These are phyloP conservation scores for Paracentrotus lividus DNA, from an alignment of 53 echinoderm and acorn worm genomes.

Conservation along the genomic window DNA sequence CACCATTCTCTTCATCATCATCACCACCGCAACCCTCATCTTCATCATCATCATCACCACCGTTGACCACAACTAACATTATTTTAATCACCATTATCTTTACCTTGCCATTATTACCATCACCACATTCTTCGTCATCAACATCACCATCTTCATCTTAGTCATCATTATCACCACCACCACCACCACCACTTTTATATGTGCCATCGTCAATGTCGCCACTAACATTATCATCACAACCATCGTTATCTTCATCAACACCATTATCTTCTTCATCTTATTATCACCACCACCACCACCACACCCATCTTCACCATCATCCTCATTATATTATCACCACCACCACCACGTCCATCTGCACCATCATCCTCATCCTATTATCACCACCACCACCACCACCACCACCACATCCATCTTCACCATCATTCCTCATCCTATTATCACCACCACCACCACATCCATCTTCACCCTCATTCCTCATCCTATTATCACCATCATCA, in stretches of 20 bases:
- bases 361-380: slow-evolving; percentile 31
- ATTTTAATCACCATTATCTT: not conserved
- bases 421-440: no score
- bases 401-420: not conserved
- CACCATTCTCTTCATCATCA: no score
- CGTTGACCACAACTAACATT: no score
- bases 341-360: slow-evolving; percentile 1
- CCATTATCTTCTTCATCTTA: no score
- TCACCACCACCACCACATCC: no score
- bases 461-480: no score
- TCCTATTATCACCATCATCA: not conserved
- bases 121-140: not conserved
- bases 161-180: slow-evolving; percentile 52
- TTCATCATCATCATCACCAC: not conserved
- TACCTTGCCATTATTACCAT: not conserved
- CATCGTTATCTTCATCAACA: not conserved
- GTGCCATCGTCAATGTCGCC: slow-evolving; percentile 1
- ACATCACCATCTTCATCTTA: not conserved
- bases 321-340: slow-evolving; percentile 23
- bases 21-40: no score
- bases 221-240: not conserved
- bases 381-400: not conserved
- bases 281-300: not conserved
- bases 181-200: no score
- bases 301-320: not conserved